Evolutionary conservation across 2,797 vertebrate species (phyloP).

Genomic region (Phrynocephalus vlangalii): DNA sequence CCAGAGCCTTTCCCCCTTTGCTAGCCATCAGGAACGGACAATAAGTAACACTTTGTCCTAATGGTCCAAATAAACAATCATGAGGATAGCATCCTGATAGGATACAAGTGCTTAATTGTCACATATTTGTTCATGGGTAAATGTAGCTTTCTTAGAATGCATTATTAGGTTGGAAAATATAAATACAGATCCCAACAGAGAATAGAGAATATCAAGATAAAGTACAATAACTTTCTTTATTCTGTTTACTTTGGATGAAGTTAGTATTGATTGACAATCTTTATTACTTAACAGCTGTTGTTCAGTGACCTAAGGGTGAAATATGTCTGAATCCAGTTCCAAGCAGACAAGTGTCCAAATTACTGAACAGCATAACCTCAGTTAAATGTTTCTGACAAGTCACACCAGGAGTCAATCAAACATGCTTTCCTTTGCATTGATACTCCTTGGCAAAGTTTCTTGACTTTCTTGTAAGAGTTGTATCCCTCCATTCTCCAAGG

Average conservation of each 20-base stretch:
- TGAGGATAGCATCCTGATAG: background rate
- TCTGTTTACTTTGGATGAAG: slow-evolving; percentile 36
- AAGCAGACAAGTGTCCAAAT: slow-evolving; percentile 17
- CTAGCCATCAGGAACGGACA: background rate
- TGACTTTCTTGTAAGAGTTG: background rate
- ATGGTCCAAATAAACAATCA: too few species aligned
- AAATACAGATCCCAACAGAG: background rate
- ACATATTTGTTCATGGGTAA: background rate
- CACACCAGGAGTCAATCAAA: slow-evolving; percentile 7
- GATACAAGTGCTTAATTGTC: background rate
- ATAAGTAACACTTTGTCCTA: background rate
- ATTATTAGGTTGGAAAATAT: slow-evolving; percentile 19
- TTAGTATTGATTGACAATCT: slow-evolving; percentile 31
- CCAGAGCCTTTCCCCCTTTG: too few species aligned
- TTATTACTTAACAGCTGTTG: slow-evolving; percentile 18
- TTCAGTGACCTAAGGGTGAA: slow-evolving; percentile 23
- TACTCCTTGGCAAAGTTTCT: background rate
- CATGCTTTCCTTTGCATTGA: background rate
- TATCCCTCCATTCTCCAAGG: background rate
- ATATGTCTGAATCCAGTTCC: slow-evolving; percentile 33
- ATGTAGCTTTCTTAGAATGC: background rate
- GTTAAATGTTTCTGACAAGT: slow-evolving; percentile 14
- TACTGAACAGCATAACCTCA: slow-evolving; percentile 1
- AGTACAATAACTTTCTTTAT: background rate
- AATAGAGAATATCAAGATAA: slow-evolving; percentile 33